A percentile compares a stretch with the other conserved stretches of the same genome.
Evolutionary conservation across 2,888 invertebrate genomes (phyloP).

Genomic region (Masnerella sp.): DNA sequence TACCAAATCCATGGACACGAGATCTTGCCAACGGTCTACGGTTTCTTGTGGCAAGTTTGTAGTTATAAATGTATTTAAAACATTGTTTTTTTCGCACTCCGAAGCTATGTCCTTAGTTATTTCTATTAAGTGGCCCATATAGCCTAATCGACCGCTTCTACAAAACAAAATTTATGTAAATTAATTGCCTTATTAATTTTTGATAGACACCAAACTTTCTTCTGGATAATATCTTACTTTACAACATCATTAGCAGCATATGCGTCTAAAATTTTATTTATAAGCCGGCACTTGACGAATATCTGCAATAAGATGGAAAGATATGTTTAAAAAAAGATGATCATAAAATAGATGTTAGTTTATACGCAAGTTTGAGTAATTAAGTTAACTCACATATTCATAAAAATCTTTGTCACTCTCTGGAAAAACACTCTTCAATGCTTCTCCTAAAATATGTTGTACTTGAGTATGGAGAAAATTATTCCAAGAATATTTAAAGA

Average conservation of each 20-base stretch:
- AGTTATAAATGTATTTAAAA: slow-evolving; percentile 80
- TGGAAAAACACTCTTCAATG: slow-evolving; percentile 79
- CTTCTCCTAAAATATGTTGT: slow-evolving; percentile 86
- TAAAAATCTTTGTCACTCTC: slow-evolving; percentile 70
- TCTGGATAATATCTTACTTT: slow-evolving; percentile 86
- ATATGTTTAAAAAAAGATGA: slow-evolving; percentile 77
- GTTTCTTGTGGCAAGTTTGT: slow-evolving; percentile 78
- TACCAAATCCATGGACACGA: slow-evolving; percentile 67
- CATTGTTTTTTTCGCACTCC: slow-evolving; percentile 79
- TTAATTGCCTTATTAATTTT: slow-evolving; percentile 10
- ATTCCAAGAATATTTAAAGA: slow-evolving; percentile 94
- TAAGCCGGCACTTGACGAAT: slow-evolving; percentile 87
- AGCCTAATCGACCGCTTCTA: slow-evolving; percentile 80
- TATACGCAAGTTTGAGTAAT: background rate
- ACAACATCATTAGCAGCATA: slow-evolving; percentile 87
- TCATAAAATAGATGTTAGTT: background rate
- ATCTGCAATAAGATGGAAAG: slow-evolving; percentile 85
- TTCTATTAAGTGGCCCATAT: slow-evolving; percentile 84
- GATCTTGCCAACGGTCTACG: slow-evolving; percentile 70
- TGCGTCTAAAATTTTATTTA: slow-evolving; percentile 88
- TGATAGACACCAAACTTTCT: too few species aligned
- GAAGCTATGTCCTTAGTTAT: slow-evolving; percentile 80
- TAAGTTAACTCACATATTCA: slow-evolving; percentile 68
- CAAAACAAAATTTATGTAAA: slow-evolving; percentile 5
- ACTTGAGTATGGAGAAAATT: slow-evolving; percentile 97